Evolutionary conservation across 2,888 invertebrate genomes (phyloP), one percentile per base, ranked within the genome.

Genomic region (Ichneumoninae sp.): DNA sequence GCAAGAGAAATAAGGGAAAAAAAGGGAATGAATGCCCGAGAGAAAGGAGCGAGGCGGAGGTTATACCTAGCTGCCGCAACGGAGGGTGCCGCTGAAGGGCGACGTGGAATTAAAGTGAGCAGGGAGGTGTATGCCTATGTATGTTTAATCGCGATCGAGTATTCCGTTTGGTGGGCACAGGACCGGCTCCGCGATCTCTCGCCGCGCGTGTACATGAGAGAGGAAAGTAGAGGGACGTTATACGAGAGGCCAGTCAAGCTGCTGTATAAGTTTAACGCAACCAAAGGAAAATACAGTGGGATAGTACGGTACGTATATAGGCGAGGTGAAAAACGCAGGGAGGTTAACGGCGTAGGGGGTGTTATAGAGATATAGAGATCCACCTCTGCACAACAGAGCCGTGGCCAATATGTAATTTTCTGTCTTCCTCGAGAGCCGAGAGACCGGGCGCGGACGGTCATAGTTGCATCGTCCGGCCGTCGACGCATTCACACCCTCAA

Each of bases 141-240:
- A 92, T 92, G 90, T 92, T 92, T 92, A 92, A 92, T 92, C 91
- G 90, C 89, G 91, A 92, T 92, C 90, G 92, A 90, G 91, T 92
- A 92, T 92, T 92, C 92, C 91, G 92, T 92, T 92, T 92, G 91
- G 90, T 89, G 90, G 88, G 88, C 88, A 89, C 85, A 78, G 63
- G 83, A 84, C 80, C 74, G 65, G 66, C 70, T 66, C 54, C 65
- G 76, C 54, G 57, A 66, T 40, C 44, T 4, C 79, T 57, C 57
- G 33, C 80, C 77, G 83, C 66, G 69, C 52, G 22, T 70, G 57
- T 74, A 71, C 82, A 79, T 60, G 80, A 70, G 47, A 75, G 71
- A 78, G 63, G 30, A 8, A 54, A 82, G 68, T 60, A 65, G 44
- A 36, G 65, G 75, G 57, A 44, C 26, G 69, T 47, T 68, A 47